Conservation (phyloP, 37 sponge, comb jelly and placozoan species). For the Spongia lamella region DNA sequence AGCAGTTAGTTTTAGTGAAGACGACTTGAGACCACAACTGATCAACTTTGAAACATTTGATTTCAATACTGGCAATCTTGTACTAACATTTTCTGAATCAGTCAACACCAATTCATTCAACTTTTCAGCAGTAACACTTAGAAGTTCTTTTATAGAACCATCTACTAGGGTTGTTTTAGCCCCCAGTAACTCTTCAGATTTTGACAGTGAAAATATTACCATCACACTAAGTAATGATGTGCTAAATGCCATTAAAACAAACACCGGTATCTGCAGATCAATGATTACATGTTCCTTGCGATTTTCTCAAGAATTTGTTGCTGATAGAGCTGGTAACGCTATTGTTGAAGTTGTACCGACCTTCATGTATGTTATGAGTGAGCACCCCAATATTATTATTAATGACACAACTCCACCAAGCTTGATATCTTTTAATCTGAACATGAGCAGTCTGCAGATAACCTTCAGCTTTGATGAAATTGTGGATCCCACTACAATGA, state of each 20-base stretch:
- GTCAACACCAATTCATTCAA: constrained; percentile 67
- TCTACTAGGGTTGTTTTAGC: constrained; percentile 31
- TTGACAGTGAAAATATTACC: constrained; percentile 43
- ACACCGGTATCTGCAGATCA: constrained; percentile 40
- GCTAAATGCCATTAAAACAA: constrained; percentile 61
- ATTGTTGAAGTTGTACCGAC: constrained; percentile 29
- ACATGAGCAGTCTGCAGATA: constrained; percentile 59
- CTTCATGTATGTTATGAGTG: constrained; percentile 21
- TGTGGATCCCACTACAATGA: constrained; percentile 57
- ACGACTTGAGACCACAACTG: constrained; percentile 55
- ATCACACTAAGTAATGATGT: constrained; percentile 47
- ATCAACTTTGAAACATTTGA: constrained; percentile 71
- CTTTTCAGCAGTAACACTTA: constrained; percentile 50
- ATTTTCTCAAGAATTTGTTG: constrained; percentile 51
- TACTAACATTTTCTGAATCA: constrained; percentile 76
- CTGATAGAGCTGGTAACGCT: constrained; percentile 69
- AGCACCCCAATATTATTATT: constrained; percentile 28
- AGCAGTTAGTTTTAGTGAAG: constrained; percentile 45
- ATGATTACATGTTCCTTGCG: constrained; percentile 36
- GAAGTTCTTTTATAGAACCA: constrained; percentile 19
- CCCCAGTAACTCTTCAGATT: constrained; percentile 10
- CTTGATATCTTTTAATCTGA: constrained; percentile 58
- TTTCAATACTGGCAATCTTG: constrained; percentile 65
- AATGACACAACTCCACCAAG: constrained; percentile 73
- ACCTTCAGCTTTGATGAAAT: constrained; percentile 77